A percentile compares a stretch with the other conserved stretches of the same genome.
Evolutionary conservation across 2,113 vertebrate genomes (phyloP).

Genomic region (Edolisoma coerulescens): DNA sequence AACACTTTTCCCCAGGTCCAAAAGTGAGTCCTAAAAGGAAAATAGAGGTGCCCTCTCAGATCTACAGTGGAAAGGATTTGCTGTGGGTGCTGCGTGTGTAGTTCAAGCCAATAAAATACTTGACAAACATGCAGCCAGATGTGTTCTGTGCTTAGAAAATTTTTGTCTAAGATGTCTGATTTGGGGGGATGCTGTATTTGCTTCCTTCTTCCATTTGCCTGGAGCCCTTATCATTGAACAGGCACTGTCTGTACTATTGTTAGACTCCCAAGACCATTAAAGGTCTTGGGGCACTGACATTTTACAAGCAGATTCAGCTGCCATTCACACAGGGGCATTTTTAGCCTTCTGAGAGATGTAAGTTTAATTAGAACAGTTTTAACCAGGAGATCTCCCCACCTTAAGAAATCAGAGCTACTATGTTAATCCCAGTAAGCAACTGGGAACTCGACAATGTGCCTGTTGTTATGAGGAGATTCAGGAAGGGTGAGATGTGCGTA

Average conservation of each 20-base stretch:
- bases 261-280: background rate
- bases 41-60: background rate
- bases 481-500: slow-evolving; percentile 25
- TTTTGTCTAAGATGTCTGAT: background rate
- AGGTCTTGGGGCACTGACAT: background rate
- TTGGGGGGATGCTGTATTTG: background rate
- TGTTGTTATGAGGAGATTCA: background rate
- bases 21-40: background rate
- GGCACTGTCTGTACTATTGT: background rate
- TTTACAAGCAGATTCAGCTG: background rate
- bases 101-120: background rate
- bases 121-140: background rate
- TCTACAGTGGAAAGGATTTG: background rate
- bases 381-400: background rate
- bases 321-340: background rate
- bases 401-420: background rate
- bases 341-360: background rate
- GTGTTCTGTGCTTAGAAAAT: background rate
- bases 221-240: background rate
- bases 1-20: background rate
- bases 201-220: background rate
- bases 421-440: slow-evolving; percentile 4
- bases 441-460: background rate
- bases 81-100: background rate
- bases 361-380: background rate